A percentile compares a stretch with the other conserved stretches of the same genome.
phyloP scores from a whole-genome alignment of 2,888 invertebrate genomes.

The Calephelis perditalis region DNA sequence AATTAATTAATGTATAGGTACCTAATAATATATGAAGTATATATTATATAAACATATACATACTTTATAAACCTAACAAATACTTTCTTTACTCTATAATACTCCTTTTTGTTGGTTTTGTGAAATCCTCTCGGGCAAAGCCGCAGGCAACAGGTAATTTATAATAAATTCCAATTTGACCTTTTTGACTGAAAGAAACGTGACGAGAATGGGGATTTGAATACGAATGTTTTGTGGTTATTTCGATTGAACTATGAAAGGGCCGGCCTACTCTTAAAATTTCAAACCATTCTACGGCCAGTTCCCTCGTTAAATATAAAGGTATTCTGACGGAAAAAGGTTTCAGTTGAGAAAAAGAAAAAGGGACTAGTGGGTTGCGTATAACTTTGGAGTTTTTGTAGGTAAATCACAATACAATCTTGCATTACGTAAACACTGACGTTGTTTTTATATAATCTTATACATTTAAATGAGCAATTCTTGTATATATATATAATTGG shows the following conservation, averaged over 20 bases:
- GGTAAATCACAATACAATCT: constrained; percentile 25
- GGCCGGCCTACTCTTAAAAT: constrained; percentile 52
- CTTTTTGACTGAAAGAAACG: constrained; percentile 57
- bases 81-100: not conserved
- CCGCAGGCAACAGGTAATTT: constrained; percentile 35
- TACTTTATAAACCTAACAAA: too few species aligned
- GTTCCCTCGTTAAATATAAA: constrained; percentile 55
- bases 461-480: too few species aligned
- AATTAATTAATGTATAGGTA: too few species aligned
- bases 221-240: constrained; percentile 69
- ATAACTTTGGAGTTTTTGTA: constrained; percentile 27
- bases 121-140: constrained; percentile 39
- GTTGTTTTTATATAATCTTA: not conserved
- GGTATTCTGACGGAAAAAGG: constrained; percentile 47
- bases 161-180: constrained; percentile 33
- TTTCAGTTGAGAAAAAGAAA: constrained; percentile 36
- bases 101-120: not conserved
- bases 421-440: not conserved
- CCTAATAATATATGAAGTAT: too few species aligned
- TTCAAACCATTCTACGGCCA: constrained; percentile 47
- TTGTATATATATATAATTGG: too few species aligned
- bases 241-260: constrained; percentile 66
- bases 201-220: constrained; percentile 69
- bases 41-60: too few species aligned
- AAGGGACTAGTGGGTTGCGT: constrained; percentile 31